These are phyloP conservation scores for Sturmia bella DNA, from an alignment of 2,888 invertebrate species.

Conservation along the genomic window DNA sequence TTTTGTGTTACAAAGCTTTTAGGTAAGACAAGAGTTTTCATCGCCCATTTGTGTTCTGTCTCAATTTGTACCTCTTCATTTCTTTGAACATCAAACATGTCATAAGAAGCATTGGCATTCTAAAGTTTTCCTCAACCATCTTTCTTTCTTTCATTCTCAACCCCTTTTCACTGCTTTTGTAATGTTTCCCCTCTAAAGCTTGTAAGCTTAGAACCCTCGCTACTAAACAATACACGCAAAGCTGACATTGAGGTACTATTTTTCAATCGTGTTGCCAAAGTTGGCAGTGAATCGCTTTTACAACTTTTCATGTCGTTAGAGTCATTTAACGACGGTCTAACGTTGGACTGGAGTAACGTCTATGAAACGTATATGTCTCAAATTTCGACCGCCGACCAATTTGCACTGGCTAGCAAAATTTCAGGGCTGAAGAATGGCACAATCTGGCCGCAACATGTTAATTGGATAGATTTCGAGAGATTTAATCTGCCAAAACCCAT, in stretches of 20 bases:
- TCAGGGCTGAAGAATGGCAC: slow-evolving; percentile 88
- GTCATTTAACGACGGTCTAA: slow-evolving; percentile 82
- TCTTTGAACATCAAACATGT: background rate
- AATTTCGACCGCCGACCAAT: slow-evolving; percentile 86
- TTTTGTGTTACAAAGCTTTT: slow-evolving; percentile 89
- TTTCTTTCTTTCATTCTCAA: background rate
- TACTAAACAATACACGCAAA: slow-evolving; percentile 89
- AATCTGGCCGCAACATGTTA: slow-evolving; percentile 92
- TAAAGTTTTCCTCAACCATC: no score
- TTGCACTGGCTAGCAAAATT: slow-evolving; percentile 85
- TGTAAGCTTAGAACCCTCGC: slow-evolving; percentile 69
- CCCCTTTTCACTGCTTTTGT: background rate
- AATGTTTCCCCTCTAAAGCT: background rate
- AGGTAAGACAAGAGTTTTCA: background rate
- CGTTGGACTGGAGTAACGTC: slow-evolving; percentile 82
- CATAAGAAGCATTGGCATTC: background rate
- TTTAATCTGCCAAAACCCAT: slow-evolving; percentile 90
- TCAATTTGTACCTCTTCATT: background rate
- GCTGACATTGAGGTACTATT: slow-evolving; percentile 89
- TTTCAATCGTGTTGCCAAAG: slow-evolving; percentile 96
- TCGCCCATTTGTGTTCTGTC: background rate
- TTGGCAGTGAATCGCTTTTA: slow-evolving; percentile 94
- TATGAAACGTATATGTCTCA: slow-evolving; percentile 51
- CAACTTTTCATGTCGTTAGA: slow-evolving; percentile 82
- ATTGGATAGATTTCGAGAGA: slow-evolving; percentile 92